phyloP scores from a whole-genome alignment of 2,888 invertebrate species.

The Caenorhabditis sp. region DNA sequence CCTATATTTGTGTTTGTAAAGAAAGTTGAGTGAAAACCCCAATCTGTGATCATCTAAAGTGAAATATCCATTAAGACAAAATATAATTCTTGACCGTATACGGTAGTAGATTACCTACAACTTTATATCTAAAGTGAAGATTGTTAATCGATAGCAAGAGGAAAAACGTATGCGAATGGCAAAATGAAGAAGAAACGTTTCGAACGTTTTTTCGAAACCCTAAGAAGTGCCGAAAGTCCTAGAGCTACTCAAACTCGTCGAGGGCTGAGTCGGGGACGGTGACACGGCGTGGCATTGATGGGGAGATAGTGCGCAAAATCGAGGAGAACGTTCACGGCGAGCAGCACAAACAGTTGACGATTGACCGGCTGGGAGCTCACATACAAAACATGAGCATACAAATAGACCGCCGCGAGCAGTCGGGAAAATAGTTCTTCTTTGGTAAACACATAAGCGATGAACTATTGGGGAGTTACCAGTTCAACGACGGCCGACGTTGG shows the following conservation, averaged over 20 bases:
- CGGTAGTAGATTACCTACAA: no score
- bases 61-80: neutral
- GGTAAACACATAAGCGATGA: slow-evolving; percentile 22
- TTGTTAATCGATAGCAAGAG: slow-evolving; percentile 14
- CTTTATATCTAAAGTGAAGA: no score
- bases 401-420: slow-evolving; percentile 25
- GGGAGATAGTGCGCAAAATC: slow-evolving; percentile 34
- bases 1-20: slow-evolving; percentile 36
- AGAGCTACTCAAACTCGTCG: slow-evolving; percentile 22
- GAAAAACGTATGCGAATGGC: neutral
- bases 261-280: slow-evolving; percentile 21
- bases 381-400: slow-evolving; percentile 26
- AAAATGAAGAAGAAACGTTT: slow-evolving; percentile 1
- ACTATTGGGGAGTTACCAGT: slow-evolving; percentile 2
- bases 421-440: slow-evolving; percentile 9
- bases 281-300: slow-evolving; percentile 39
- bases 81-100: no score
- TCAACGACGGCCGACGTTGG: neutral
- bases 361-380: slow-evolving; percentile 41
- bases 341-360: slow-evolving; percentile 45
- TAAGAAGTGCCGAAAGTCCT: slow-evolving; percentile 29
- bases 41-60: slow-evolving; percentile 22
- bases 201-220: slow-evolving; percentile 6
- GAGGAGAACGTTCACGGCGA: slow-evolving; percentile 13
- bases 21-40: slow-evolving; percentile 11